Evolutionary conservation across 37 sponge, comb jelly and placozoan genomes (phyloP).

Genomic region (Haliclona indistincta): DNA sequence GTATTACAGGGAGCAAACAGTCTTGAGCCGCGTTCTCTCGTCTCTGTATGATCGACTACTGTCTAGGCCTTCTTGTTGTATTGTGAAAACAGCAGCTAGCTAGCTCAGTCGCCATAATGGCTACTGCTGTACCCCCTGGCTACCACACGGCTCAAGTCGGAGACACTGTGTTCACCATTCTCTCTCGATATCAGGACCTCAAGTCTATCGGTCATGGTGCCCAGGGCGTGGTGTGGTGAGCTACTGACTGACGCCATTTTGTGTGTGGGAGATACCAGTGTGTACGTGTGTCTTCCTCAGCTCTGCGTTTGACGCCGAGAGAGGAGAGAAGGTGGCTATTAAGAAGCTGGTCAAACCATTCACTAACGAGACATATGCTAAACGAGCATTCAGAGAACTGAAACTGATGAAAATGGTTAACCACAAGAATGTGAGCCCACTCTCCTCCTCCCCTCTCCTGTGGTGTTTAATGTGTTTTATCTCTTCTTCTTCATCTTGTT

Average conservation of each 20-base stretch:
- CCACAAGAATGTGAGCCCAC: slow-evolving; percentile 94
- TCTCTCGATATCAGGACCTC: slow-evolving; percentile 68
- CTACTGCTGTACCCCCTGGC: not conserved
- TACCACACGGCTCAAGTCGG: slow-evolving; percentile 35
- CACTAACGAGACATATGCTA: slow-evolving; percentile 96
- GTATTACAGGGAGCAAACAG: too few species aligned
- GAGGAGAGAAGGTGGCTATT: slow-evolving; percentile 72
- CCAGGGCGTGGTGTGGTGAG: slow-evolving; percentile 86
- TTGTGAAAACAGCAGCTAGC: too few species aligned
- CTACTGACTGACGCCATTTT: not conserved
- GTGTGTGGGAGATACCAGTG: not conserved
- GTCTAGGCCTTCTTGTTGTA: too few species aligned
- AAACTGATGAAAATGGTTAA: slow-evolving; percentile 92
- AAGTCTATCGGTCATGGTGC: slow-evolving; percentile 78
- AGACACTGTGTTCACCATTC: slow-evolving; percentile 58
- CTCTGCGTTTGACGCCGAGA: slow-evolving; percentile 68
- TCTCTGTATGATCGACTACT: too few species aligned
- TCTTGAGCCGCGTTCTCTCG: too few species aligned
- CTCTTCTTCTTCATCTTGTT: too few species aligned
- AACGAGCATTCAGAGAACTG: slow-evolving; percentile 91
- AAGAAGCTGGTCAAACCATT: slow-evolving; percentile 92
- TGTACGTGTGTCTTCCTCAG: slow-evolving; percentile 16
- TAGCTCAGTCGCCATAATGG: not conserved
- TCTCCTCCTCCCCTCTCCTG: too few species aligned
- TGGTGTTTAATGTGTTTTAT: too few species aligned